Base-by-base conservation (phyloP, 2,888 invertebrate genomes). In the Eupithecia centaureata region DNA sequence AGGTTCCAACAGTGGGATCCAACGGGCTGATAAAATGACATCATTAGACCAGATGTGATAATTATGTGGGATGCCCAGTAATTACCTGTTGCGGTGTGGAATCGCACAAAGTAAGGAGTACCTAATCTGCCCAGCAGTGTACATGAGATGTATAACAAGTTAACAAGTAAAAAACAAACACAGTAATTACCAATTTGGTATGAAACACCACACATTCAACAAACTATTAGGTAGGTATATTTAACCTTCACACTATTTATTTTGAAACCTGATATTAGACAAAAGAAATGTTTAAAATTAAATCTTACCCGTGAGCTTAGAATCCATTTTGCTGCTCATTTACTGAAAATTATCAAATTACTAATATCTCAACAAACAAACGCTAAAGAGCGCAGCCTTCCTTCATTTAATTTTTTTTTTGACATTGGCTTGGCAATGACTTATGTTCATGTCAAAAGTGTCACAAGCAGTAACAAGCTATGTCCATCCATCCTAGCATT, bases 271-370 rank as follows among this genome's bases (percentile, higher is more conserved):
- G 51, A 13, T 51, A 51, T 0, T 51, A 12, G 1, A 2, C 25
- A 12, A 52, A 4, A 52, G 22, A 27, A 18, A 10, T 5, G 8
- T 25, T 1, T 13, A 15, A 27, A 15, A 7, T 15, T 10, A 8
- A 27, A 61, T 78, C 85, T 80, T 77, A 89, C 92, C 82, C 28
- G 92, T 90, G 27, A 87, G 78, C 71, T 88, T 84, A 32, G 89
- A 82, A 77, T 91, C 91, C 88, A 90, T 89, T 83, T 82, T 89
- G 51, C 70, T 79, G 77, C 73, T 83, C 79, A 82, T 82, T 73
- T 66, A 73, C 66, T 33, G 22, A 28, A 28, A 22, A 12, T 47
- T 79, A 84, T 78, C 78, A 76, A 78, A 80, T 82, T 80, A 77
- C 77, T 64, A 67, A 59, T 68, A 33, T 30, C 52, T 15, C 35